A percentile compares a stretch with the other conserved stretches of the same genome.
phyloP scores from a whole-genome alignment of 1,140 invertebrate genomes.

The Drosophila saltans region DNA sequence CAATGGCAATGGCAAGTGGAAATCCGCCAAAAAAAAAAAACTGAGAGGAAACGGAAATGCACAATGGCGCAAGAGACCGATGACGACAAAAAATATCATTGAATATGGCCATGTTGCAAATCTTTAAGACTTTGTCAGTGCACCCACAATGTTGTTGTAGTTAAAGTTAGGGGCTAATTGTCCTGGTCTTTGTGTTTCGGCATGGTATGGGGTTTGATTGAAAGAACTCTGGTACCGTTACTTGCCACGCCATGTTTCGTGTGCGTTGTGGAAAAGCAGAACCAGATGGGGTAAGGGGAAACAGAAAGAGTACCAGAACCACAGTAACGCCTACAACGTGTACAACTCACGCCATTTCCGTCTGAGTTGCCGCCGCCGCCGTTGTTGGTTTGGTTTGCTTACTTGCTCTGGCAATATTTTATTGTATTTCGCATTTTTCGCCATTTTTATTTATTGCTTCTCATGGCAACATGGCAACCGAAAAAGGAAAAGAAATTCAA shows the following conservation, averaged over 20 bases:
- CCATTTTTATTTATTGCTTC: slow-evolving; percentile 76
- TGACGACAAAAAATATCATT: slow-evolving; percentile 49
- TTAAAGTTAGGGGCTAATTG: slow-evolving; percentile 34
- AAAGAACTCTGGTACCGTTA: slow-evolving; percentile 50
- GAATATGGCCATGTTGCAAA: slow-evolving; percentile 49
- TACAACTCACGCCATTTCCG: slow-evolving; percentile 73
- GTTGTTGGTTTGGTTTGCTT: slow-evolving; percentile 52
- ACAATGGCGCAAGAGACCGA: slow-evolving; percentile 44
- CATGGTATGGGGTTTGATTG: slow-evolving; percentile 32
- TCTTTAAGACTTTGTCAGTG: slow-evolving; percentile 16
- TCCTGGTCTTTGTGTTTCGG: neutral
- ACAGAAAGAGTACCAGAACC: slow-evolving; percentile 18
- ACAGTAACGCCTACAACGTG: slow-evolving; percentile 63
- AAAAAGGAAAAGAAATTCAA: slow-evolving; percentile 6
- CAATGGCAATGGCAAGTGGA: slow-evolving; percentile 34
- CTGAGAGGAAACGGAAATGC: slow-evolving; percentile 69
- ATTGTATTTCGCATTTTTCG: slow-evolving; percentile 79
- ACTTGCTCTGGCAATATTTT: slow-evolving; percentile 66
- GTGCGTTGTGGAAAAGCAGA: slow-evolving; percentile 56
- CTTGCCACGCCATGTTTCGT: slow-evolving; percentile 80
- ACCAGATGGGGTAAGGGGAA: neutral
- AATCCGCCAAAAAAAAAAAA: slow-evolving; percentile 37
- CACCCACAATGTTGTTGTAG: neutral
- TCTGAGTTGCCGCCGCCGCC: slow-evolving; percentile 18
- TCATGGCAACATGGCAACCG: slow-evolving; percentile 60